These are phyloP conservation scores for Drosophila obscura DNA, from an alignment of 1,140 invertebrate genomes.

Conservation along the genomic window DNA sequence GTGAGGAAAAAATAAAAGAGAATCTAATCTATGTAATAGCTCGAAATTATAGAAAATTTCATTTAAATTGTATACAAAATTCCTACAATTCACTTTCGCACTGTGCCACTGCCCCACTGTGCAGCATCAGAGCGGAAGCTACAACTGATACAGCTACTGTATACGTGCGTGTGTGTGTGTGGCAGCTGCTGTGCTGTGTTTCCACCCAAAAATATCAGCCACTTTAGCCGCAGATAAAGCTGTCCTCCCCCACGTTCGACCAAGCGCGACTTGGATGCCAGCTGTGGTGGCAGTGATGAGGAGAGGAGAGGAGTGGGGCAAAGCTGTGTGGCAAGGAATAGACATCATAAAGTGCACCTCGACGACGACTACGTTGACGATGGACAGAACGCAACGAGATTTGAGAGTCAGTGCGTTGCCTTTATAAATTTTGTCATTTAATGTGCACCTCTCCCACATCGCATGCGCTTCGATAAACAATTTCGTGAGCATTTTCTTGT, in stretches of 20 bases:
- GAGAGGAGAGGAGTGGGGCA: not conserved
- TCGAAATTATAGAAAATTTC: too few relatives aligned
- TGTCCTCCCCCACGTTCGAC: slow-evolving; percentile 51
- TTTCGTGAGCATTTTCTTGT: slow-evolving; percentile 47
- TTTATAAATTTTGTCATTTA: slow-evolving; percentile 60
- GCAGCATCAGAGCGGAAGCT: slow-evolving; percentile 1
- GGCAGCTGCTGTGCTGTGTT: slow-evolving; percentile 47
- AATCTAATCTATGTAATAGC: too few relatives aligned
- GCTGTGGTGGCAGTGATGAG: slow-evolving; percentile 4
- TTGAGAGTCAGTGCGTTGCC: slow-evolving; percentile 48
- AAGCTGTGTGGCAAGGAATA: not conserved
- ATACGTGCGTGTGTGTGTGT: slow-evolving; percentile 28
- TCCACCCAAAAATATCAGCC: slow-evolving; percentile 69
- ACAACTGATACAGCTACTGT: slow-evolving; percentile 1
- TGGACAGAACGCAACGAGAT: slow-evolving; percentile 52
- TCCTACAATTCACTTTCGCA: not conserved
- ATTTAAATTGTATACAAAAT: not conserved
- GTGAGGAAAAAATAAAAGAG: too few relatives aligned
- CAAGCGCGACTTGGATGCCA: slow-evolving; percentile 7
- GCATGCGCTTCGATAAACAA: slow-evolving; percentile 44
- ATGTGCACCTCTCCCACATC: slow-evolving; percentile 44
- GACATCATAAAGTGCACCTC: slow-evolving; percentile 68
- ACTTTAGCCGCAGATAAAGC: slow-evolving; percentile 74
- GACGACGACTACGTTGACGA: slow-evolving; percentile 31
- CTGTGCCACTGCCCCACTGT: slow-evolving; percentile 18